A percentile compares a stretch with the other conserved stretches of the same genome.
These are phyloP conservation scores for Trileptium ribeirensis DNA, from an alignment of 2,888 invertebrate species.

Conservation along the genomic window DNA sequence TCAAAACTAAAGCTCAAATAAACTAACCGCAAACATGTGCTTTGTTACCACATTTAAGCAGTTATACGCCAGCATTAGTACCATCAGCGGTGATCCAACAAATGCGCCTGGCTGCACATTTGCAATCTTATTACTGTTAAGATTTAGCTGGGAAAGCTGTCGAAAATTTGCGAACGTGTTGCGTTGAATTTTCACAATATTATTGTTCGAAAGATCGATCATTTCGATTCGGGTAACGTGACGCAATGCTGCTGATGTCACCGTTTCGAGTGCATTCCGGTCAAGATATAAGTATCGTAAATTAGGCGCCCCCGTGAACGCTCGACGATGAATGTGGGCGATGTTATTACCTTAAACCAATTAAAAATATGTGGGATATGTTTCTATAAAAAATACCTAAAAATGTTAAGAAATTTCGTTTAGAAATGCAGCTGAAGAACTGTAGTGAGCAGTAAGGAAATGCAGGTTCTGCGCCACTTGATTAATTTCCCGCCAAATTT, in stretches of 20 bases:
- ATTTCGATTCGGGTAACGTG: conserved; percentile 44
- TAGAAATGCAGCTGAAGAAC: too few relatives aligned
- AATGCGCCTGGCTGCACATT: conserved; percentile 47
- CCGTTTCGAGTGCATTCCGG: conserved; percentile 44
- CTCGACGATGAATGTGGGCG: conserved; percentile 43
- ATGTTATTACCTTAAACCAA: conserved; percentile 50
- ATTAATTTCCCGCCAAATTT: too few relatives aligned
- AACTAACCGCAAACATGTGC: conserved; percentile 23
- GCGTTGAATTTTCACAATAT: conserved; percentile 31
- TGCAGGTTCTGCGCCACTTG: too few relatives aligned
- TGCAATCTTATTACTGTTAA: conserved; percentile 46
- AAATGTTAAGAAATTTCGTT: too few relatives aligned
- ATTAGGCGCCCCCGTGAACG: conserved; percentile 39
- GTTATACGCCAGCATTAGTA: conserved; percentile 49
- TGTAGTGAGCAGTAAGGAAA: too few relatives aligned
- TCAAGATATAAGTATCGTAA: conserved; percentile 45
- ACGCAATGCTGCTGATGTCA: conserved; percentile 68
- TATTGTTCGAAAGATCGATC: conserved; percentile 48
- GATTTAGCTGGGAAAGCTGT: conserved; percentile 47
- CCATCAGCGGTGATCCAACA: conserved; percentile 47
- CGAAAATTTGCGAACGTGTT: conserved; percentile 38
- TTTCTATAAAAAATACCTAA: too few relatives aligned
- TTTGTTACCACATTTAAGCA: conserved; percentile 40
- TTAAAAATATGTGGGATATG: too few relatives aligned
- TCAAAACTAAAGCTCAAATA: too few relatives aligned